Conservation (phyloP, 2,888 invertebrate species). For the Embidobia sp. region DNA sequence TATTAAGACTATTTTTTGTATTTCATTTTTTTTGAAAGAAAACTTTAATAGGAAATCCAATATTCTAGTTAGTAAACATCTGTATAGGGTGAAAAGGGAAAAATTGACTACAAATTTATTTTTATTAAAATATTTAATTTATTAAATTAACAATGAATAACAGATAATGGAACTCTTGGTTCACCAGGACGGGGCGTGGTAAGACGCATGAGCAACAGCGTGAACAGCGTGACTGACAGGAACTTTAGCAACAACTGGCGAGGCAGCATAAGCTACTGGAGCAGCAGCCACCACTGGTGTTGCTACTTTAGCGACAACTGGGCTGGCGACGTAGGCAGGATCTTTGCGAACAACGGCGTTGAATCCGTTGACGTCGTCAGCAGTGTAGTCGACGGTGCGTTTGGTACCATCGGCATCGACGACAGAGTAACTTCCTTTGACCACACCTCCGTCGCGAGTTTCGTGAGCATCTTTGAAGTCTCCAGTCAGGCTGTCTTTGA, state of each 20-base stretch:
- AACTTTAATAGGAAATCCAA: too few relatives aligned
- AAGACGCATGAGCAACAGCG: slow-evolving; percentile 28
- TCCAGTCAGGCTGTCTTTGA: slow-evolving; percentile 66
- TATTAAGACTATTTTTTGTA: too few relatives aligned
- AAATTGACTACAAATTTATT: too few relatives aligned
- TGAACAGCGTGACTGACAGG: slow-evolving; percentile 60
- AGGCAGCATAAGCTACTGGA: slow-evolving; percentile 68
- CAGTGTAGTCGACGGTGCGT: slow-evolving; percentile 72
- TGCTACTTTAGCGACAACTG: slow-evolving; percentile 29
- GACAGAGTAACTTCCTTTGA: slow-evolving; percentile 73
- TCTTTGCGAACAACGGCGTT: slow-evolving; percentile 46
- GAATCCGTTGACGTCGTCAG: slow-evolving; percentile 67
- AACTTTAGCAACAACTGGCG: slow-evolving; percentile 67
- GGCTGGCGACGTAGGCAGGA: neutral
- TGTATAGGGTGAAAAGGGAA: too few relatives aligned
- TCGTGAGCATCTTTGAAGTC: slow-evolving; percentile 67
- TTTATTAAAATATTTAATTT: too few relatives aligned
- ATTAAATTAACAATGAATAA: too few relatives aligned
- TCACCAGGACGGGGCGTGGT: too few relatives aligned
- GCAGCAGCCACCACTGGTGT: too few relatives aligned
- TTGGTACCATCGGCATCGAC: slow-evolving; percentile 72
- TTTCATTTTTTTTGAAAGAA: too few relatives aligned
- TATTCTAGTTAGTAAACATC: too few relatives aligned
- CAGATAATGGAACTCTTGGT: too few relatives aligned
- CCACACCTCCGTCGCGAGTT: slow-evolving; percentile 70